Evolutionary conservation across 2,888 invertebrate species (phyloP).

Genomic region (Oscheius sp.): DNA sequence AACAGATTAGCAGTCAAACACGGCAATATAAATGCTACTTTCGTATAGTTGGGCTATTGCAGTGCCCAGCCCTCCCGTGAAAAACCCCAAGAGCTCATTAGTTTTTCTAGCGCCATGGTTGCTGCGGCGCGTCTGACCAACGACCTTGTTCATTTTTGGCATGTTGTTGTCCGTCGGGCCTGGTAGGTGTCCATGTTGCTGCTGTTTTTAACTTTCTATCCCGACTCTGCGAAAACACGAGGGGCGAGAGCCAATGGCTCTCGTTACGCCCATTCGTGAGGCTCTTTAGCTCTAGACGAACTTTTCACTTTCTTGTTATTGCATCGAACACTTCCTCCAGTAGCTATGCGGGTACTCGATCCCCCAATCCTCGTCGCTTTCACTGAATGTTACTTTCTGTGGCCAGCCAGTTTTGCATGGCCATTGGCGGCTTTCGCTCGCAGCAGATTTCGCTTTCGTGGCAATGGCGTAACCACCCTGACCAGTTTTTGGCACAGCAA

Average conservation of each 20-base stretch:
- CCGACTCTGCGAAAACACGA: slow-evolving; percentile 29
- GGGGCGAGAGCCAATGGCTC: slow-evolving; percentile 30
- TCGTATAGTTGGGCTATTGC: slow-evolving; percentile 24
- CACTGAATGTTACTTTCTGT: slow-evolving; percentile 37
- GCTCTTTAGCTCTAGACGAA: neutral
- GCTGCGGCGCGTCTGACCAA: slow-evolving; percentile 25
- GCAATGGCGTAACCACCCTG: slow-evolving; percentile 40
- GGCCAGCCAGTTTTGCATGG: slow-evolving; percentile 36
- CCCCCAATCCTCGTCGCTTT: slow-evolving; percentile 33
- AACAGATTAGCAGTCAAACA: slow-evolving; percentile 22
- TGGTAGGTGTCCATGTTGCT: slow-evolving; percentile 34
- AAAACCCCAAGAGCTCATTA: slow-evolving; percentile 20
- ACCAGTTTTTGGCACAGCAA: slow-evolving; percentile 37
- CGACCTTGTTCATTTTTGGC: slow-evolving; percentile 9
- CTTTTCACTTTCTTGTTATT: slow-evolving; percentile 9
- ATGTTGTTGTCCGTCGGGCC: slow-evolving; percentile 23
- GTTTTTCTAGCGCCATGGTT: slow-evolving; percentile 20
- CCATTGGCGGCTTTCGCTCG: slow-evolving; percentile 36
- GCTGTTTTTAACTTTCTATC: slow-evolving; percentile 39
- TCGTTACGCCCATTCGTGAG: slow-evolving; percentile 31
- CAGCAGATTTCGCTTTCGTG: slow-evolving; percentile 31
- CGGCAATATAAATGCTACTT: slow-evolving; percentile 6
- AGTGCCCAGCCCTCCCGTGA: neutral
- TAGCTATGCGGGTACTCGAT: slow-evolving; percentile 19
- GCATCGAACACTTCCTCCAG: neutral